These are phyloP conservation scores for Gambelia wislizenii DNA, from an alignment of 2,797 vertebrate species.

Conservation along the genomic window DNA sequence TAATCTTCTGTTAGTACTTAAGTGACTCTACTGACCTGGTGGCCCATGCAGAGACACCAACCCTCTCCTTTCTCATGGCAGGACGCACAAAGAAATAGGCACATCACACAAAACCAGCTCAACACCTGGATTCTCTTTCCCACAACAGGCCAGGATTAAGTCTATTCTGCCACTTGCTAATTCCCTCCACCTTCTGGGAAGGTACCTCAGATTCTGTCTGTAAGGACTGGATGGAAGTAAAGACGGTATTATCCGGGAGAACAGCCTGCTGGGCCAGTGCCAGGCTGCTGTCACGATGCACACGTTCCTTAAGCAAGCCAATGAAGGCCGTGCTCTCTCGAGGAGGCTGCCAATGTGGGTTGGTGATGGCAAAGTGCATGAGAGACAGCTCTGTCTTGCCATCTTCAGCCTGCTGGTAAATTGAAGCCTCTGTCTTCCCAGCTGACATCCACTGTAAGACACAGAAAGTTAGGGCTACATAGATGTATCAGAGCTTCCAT, in stretches of 20 bases:
- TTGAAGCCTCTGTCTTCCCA: constrained; percentile 95
- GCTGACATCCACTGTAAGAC: constrained; percentile 92
- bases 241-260: constrained; percentile 85
- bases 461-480: background rate
- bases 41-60: background rate
- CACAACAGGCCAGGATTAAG: background rate
- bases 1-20: background rate
- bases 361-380: constrained; percentile 99
- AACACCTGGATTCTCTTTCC: background rate
- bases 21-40: background rate
- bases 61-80: background rate
- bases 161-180: background rate
- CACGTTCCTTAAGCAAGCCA: constrained; percentile 94
- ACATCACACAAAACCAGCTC: background rate
- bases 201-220: constrained; percentile 92
- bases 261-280: constrained; percentile 81
- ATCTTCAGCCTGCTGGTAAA: constrained; percentile 97
- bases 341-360: constrained; percentile 97
- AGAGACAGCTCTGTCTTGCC: constrained; percentile 97
- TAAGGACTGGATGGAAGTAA: constrained; percentile 87
- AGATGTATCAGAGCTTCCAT: background rate
- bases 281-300: constrained; percentile 89
- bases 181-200: background rate
- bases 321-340: constrained; percentile 96
- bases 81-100: background rate